These are phyloP conservation scores for Epirrhoe tristata DNA, from an alignment of 2,888 invertebrate genomes.

Conservation along the genomic window DNA sequence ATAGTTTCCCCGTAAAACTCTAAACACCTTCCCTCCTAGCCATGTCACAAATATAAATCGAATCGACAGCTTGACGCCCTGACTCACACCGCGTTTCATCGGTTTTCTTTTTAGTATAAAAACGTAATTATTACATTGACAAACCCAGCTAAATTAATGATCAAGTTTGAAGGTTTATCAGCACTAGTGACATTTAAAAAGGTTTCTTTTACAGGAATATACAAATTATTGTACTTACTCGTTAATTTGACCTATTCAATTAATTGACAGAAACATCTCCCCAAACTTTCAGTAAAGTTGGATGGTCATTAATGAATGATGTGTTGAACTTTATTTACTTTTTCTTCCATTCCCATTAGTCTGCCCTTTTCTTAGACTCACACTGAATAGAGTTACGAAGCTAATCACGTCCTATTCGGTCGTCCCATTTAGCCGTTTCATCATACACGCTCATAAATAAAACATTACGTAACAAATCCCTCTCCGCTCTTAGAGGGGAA, in stretches of 20 bases:
- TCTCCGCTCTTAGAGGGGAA: conserved; percentile 40
- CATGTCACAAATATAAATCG: no score
- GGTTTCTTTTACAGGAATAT: no score
- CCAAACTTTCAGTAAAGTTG: not conserved
- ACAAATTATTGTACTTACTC: no score
- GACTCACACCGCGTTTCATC: no score
- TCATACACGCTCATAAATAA: conserved; percentile 53
- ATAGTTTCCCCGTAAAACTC: no score
- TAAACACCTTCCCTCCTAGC: no score
- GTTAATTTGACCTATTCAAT: not conserved
- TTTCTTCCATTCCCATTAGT: not conserved
- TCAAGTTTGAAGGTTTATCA: no score
- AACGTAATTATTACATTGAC: no score
- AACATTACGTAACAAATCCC: conserved; percentile 44
- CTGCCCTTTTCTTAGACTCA: conserved; percentile 11
- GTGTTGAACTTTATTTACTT: not conserved
- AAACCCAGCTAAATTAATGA: no score
- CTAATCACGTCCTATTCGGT: conserved; percentile 44
- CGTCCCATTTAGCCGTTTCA: conserved; percentile 32
- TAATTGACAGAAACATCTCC: not conserved
- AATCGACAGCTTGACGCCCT: no score
- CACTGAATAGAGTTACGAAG: conserved; percentile 46
- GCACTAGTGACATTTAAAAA: no score
- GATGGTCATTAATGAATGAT: not conserved
- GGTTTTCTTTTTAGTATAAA: no score